Percentiles rank a stretch among this genome's conserved stretches.
These are phyloP conservation scores for Eristalis pertinax DNA, from an alignment of 2,888 invertebrate species.

Conservation along the genomic window DNA sequence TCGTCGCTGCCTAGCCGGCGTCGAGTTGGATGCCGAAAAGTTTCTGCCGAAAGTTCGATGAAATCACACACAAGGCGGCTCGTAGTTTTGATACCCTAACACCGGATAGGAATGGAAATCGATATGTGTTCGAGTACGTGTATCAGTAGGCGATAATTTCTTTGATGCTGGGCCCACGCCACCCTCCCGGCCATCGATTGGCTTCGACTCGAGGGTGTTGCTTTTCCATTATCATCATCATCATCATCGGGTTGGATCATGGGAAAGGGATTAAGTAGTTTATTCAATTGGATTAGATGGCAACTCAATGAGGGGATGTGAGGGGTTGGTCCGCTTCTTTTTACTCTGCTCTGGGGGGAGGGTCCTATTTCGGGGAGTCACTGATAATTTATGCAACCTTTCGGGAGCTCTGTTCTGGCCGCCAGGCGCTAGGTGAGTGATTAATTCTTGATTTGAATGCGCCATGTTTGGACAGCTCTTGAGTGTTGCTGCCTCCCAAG, in stretches of 20 bases:
- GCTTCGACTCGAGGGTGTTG: conserved; percentile 17
- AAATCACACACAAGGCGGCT: conserved; percentile 34
- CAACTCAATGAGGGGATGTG: conserved; percentile 29
- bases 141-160: conserved; percentile 59
- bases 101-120: conserved; percentile 19
- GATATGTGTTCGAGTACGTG: conserved; percentile 38
- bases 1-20: not conserved
- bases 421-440: not conserved
- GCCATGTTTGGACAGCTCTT: not conserved
- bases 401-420: not conserved
- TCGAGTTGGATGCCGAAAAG: conserved; percentile 2
- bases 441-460: not conserved
- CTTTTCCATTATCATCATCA: not conserved
- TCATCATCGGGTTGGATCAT: not conserved
- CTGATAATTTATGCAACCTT: not conserved
- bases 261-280: conserved; percentile 62
- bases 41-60: conserved; percentile 42
- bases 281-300: conserved; percentile 66
- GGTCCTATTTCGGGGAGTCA: not conserved
- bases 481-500: not conserved
- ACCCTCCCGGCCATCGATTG: conserved; percentile 45
- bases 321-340: not conserved
- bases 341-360: not conserved
- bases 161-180: conserved; percentile 35
- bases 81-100: conserved; percentile 56